phyloP scores from a whole-genome alignment of 2,113 vertebrate genomes.

The Chelonoidis abingdonii region DNA sequence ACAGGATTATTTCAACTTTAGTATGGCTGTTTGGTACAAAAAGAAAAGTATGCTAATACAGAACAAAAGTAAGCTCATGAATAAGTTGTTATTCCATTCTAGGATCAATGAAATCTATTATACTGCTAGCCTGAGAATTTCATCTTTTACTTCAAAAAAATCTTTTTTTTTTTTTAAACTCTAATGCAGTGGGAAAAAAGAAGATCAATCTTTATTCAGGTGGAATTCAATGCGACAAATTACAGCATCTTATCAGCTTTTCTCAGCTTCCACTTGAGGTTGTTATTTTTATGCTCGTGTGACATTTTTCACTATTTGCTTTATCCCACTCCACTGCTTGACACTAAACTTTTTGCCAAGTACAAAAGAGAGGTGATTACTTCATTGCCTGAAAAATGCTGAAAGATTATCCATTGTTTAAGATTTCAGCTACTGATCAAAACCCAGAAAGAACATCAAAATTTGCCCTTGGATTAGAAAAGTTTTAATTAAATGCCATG shows the following conservation, averaged over 20 bases:
- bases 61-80: conserved; percentile 9
- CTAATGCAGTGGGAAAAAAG: background rate
- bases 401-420: background rate
- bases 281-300: background rate
- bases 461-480: background rate
- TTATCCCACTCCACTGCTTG: background rate
- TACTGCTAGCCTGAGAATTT: background rate
- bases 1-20: conserved; percentile 7
- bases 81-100: background rate
- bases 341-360: background rate
- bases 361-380: background rate
- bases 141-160: conserved; percentile 6
- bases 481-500: background rate
- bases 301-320: background rate
- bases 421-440: background rate
- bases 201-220: background rate
- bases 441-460: background rate
- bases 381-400: background rate
- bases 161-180: background rate
- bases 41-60: background rate
- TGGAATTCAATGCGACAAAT: background rate
- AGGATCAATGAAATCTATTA: conserved; percentile 15
- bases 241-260: background rate
- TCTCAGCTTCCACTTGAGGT: background rate
- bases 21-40: background rate